Evolutionary conservation across 2,888 invertebrate genomes (phyloP).

Genomic region (Rhingia campestris): DNA sequence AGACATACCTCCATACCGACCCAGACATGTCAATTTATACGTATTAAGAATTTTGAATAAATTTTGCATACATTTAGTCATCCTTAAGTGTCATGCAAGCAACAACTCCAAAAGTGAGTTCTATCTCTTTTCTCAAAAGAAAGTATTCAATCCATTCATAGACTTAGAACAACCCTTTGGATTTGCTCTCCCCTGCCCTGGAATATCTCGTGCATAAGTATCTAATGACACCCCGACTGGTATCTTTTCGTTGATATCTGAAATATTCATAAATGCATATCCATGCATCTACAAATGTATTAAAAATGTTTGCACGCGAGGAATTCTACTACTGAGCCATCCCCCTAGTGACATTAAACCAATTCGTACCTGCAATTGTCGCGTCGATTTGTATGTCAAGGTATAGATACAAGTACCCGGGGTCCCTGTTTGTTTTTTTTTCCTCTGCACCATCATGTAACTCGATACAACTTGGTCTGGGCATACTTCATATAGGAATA

Average conservation of each 20-base stretch:
- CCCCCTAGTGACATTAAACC: constrained; percentile 28
- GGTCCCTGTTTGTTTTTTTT: constrained; percentile 13
- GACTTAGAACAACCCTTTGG: not conserved
- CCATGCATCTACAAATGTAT: constrained; percentile 32
- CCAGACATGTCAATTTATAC: constrained; percentile 15
- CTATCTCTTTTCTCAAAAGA: not conserved
- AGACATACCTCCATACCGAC: not conserved
- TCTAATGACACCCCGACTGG: constrained; percentile 33
- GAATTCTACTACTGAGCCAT: constrained; percentile 24
- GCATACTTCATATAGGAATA: not conserved
- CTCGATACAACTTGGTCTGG: constrained; percentile 18
- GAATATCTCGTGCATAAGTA: constrained; percentile 35
- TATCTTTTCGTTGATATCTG: not conserved
- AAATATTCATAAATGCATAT: constrained; percentile 32
- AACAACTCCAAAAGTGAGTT: constrained; percentile 14
- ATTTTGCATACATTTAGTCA: constrained; percentile 19
- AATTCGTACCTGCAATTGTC: constrained; percentile 42
- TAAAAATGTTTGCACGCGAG: constrained; percentile 61
- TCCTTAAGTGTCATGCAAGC: not conserved
- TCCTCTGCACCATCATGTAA: not conserved
- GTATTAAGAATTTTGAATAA: constrained; percentile 22
- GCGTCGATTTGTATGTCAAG: no score
- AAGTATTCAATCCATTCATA: not conserved
- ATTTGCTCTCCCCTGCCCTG: not conserved
- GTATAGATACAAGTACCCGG: not conserved